These are phyloP conservation scores for Noturus placidus DNA, from an alignment of 2,113 vertebrate species.

Conservation along the genomic window DNA sequence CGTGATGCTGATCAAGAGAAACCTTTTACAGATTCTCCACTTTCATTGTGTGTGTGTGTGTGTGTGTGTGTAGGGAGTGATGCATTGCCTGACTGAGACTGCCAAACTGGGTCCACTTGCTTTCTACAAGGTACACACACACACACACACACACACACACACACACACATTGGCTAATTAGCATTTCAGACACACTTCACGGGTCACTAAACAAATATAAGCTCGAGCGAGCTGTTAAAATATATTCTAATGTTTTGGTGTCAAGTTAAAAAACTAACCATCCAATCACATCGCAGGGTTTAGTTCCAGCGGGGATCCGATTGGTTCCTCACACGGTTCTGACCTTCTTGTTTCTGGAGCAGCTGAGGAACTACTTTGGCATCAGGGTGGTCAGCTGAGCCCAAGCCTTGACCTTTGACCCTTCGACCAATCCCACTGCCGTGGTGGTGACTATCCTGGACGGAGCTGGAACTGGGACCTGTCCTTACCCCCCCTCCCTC, in stretches of 20 bases:
- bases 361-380: slow-evolving; percentile 84
- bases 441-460: not conserved
- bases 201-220: not conserved
- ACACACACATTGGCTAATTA: not conserved
- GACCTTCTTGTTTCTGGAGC: slow-evolving; percentile 87
- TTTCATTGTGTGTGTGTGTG: slow-evolving; percentile 8
- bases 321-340: slow-evolving; percentile 85
- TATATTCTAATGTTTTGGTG: not conserved
- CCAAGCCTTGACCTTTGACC: not conserved
- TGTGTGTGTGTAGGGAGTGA: slow-evolving; percentile 76
- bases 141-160: not conserved
- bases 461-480: not conserved
- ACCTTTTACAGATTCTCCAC: too few species aligned
- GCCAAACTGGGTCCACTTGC: slow-evolving; percentile 86
- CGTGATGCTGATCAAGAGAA: too few species aligned
- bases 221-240: not conserved
- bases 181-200: not conserved
- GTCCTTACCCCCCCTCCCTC: too few species aligned
- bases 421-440: not conserved
- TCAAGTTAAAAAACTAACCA: not conserved
- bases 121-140: slow-evolving; percentile 86
- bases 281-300: slow-evolving; percentile 70
- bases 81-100: slow-evolving; percentile 85
- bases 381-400: slow-evolving; percentile 77
- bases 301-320: slow-evolving; percentile 84